Percentiles rank a stretch among this genome's conserved stretches.
phyloP scores from a whole-genome alignment of 1,140 invertebrate genomes.

The Eumaeus atala region DNA sequence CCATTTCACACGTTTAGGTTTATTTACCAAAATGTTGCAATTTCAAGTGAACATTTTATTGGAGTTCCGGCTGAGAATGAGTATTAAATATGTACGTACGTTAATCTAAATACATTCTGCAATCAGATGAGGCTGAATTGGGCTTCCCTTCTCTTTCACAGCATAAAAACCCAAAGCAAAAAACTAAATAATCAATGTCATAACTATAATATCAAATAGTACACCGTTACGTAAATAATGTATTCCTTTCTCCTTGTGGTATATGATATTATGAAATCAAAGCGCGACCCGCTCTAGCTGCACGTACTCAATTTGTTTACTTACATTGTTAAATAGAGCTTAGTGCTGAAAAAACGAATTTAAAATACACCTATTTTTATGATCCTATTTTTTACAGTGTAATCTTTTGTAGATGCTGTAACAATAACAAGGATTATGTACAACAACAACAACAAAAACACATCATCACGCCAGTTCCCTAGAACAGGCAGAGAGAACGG shows the following conservation, averaged over 20 bases:
- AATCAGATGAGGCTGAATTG: too few relatives aligned
- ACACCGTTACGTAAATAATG: background rate
- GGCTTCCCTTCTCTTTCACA: too few relatives aligned
- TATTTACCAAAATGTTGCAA: too few relatives aligned
- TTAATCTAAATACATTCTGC: too few relatives aligned
- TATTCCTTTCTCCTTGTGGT: background rate
- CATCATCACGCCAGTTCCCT: too few relatives aligned
- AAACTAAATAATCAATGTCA: background rate
- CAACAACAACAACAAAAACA: too few relatives aligned
- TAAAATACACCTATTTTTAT: background rate
- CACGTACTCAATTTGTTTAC: constrained; percentile 6
- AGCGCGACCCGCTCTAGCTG: background rate
- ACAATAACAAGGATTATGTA: background rate
- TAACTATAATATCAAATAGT: background rate
- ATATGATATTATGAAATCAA: background rate
- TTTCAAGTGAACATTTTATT: too few relatives aligned
- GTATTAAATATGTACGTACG: too few relatives aligned
- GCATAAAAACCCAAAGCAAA: background rate
- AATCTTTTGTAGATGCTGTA: background rate
- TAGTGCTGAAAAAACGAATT: background rate
- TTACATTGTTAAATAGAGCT: constrained; percentile 13
- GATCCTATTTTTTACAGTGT: background rate
- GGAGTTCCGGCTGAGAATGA: too few relatives aligned
- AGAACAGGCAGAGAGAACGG: too few relatives aligned
- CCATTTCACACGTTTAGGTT: too few relatives aligned